Evolutionary conservation across 2,113 vertebrate genomes (phyloP).

Genomic region (Sterna hirundo): DNA sequence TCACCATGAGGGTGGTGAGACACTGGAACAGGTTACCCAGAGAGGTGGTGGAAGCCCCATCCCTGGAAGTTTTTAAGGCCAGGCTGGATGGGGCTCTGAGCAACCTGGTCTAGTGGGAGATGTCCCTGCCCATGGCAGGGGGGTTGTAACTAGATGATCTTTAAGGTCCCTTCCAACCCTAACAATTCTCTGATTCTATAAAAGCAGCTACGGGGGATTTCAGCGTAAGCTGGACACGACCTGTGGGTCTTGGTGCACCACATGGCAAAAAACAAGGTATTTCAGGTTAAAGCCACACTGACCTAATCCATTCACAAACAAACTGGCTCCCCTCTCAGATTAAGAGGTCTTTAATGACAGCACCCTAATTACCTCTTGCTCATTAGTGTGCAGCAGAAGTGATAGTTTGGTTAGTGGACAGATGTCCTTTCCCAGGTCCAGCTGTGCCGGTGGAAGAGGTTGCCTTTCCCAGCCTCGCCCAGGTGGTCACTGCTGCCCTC

Average conservation of each 20-base stretch:
- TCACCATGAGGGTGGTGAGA: too few relatives aligned
- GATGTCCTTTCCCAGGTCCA: not conserved
- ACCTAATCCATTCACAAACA: not conserved
- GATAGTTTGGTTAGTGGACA: not conserved
- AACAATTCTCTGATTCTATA: too few relatives aligned
- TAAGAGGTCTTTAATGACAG: not conserved
- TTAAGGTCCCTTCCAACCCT: too few relatives aligned
- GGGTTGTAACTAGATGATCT: too few relatives aligned
- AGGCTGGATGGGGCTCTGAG: too few relatives aligned
- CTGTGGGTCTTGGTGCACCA: not conserved
- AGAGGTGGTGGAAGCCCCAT: too few relatives aligned
- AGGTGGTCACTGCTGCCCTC: not conserved
- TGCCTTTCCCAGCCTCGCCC: not conserved
- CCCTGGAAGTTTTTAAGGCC: too few relatives aligned
- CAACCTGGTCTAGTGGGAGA: too few relatives aligned
- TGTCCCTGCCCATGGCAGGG: too few relatives aligned
- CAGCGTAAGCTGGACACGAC: not conserved
- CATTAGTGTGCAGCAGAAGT: not conserved
- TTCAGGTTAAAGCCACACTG: not conserved
- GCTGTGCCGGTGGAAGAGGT: not conserved
- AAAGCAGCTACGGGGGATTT: not conserved
- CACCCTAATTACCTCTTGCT: not conserved
- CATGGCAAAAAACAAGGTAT: rapidly evolving
- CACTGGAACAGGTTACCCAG: too few relatives aligned
- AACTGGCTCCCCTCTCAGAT: not conserved